These are phyloP conservation scores for Tortrix viridana DNA, from an alignment of 2,888 invertebrate species.

Conservation along the genomic window DNA sequence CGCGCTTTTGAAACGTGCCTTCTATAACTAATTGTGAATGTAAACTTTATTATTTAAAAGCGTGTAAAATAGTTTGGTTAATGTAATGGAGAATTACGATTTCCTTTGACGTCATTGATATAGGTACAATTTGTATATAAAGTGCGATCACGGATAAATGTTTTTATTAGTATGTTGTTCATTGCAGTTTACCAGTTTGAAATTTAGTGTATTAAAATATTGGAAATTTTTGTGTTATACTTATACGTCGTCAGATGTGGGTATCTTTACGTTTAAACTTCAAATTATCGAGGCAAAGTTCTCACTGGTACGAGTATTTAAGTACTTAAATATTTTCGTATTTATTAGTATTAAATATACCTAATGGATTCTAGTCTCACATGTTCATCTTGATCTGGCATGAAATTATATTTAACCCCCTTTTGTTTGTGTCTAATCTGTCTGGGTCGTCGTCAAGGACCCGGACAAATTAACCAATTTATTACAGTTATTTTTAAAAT, in stretches of 20 bases:
- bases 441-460: no score
- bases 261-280: not conserved
- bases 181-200: not conserved
- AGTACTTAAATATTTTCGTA: no score
- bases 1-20: constrained; percentile 17
- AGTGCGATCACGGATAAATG: not conserved
- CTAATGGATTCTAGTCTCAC: no score
- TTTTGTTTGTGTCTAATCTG: no score
- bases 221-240: not conserved
- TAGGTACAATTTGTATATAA: constrained; percentile 1
- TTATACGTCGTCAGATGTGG: not conserved
- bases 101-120: constrained; percentile 2
- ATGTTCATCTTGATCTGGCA: no score
- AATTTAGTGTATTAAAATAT: not conserved
- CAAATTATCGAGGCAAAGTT: not conserved
- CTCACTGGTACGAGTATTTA: no score
- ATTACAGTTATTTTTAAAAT: no score
- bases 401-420: no score
- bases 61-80: not conserved
- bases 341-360: no score
- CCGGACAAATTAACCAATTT: no score
- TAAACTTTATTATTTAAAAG: not conserved
- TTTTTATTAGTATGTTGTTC: not conserved
- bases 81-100: not conserved
- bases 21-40: constrained; percentile 3